phyloP scores from a whole-genome alignment of 1,140 invertebrate species.

The Bacillus rossius region DNA sequence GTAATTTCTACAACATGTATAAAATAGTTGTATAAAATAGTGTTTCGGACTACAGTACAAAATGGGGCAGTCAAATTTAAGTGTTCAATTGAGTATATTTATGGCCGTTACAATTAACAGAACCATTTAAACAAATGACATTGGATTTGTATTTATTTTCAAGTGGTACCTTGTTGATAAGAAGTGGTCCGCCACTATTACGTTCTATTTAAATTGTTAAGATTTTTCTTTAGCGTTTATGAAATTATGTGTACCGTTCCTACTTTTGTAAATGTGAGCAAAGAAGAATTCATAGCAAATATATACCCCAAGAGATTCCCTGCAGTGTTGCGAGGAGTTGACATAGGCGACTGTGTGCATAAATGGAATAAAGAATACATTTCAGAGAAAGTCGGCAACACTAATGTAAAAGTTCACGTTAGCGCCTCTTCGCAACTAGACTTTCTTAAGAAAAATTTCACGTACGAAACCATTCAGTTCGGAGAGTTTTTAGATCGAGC shows the following conservation, averaged over 20 bases:
- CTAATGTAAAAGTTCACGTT: constrained; percentile 49
- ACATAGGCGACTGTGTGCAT: constrained; percentile 45
- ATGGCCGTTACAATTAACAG: too few relatives aligned
- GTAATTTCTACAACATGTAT: too few relatives aligned
- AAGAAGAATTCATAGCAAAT: not conserved
- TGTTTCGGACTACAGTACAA: too few relatives aligned
- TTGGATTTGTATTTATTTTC: too few relatives aligned
- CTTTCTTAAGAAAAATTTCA: constrained; percentile 54
- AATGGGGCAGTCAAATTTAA: too few relatives aligned
- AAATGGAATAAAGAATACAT: constrained; percentile 51
- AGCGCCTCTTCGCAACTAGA: constrained; percentile 43
- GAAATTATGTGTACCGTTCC: not conserved
- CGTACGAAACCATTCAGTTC: constrained; percentile 49
- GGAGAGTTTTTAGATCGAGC: constrained; percentile 42
- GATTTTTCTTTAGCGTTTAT: too few relatives aligned
- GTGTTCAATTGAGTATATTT: too few relatives aligned
- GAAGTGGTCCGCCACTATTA: too few relatives aligned
- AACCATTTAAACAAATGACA: too few relatives aligned
- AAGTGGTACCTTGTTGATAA: too few relatives aligned
- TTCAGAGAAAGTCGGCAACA: constrained; percentile 33
- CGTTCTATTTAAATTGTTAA: too few relatives aligned
- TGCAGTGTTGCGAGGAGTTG: constrained; percentile 42
- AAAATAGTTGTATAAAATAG: too few relatives aligned
- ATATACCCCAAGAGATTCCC: constrained; percentile 28
- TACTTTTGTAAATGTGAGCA: constrained; percentile 1